These are phyloP conservation scores for Cyprinodon diabolis DNA, from an alignment of 2,797 vertebrate genomes.

Conservation along the genomic window DNA sequence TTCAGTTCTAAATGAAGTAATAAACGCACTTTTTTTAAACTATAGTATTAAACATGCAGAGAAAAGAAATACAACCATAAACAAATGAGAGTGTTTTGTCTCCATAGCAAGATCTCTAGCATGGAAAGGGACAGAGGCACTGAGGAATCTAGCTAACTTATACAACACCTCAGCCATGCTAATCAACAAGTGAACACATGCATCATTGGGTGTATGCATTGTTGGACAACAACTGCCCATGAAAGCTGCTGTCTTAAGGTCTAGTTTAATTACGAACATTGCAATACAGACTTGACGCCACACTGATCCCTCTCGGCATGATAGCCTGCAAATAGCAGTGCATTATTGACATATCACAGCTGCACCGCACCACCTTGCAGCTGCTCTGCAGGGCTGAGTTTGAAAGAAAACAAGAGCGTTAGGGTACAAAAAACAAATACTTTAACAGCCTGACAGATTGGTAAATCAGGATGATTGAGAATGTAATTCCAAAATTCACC, in stretches of 20 bases:
- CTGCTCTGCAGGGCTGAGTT: slow-evolving; percentile 53
- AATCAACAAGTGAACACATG: slow-evolving; percentile 62
- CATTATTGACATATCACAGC: slow-evolving; percentile 74
- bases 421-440: background rate
- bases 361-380: slow-evolving; percentile 63
- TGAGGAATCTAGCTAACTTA: slow-evolving; percentile 59
- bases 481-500: no score
- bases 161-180: slow-evolving; percentile 46
- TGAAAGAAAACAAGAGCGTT: slow-evolving; percentile 10
- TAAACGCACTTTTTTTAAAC: background rate
- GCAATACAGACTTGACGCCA: slow-evolving; percentile 55
- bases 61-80: background rate
- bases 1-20: background rate
- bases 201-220: slow-evolving; percentile 29
- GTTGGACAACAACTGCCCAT: slow-evolving; percentile 74
- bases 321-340: slow-evolving; percentile 62
- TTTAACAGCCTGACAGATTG: slow-evolving; percentile 18
- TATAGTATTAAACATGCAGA: background rate
- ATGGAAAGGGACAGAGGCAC: slow-evolving; percentile 13
- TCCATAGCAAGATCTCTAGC: slow-evolving; percentile 19
- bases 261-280: slow-evolving; percentile 43
- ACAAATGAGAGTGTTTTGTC: background rate
- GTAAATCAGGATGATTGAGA: slow-evolving; percentile 6
- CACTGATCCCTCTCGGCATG: slow-evolving; percentile 53
- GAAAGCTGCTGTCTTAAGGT: slow-evolving; percentile 55